Evolutionary conservation across 1,140 invertebrate species (phyloP), one percentile per base, ranked within the genome.

Genomic region (Drosophila rhopaloa): DNA sequence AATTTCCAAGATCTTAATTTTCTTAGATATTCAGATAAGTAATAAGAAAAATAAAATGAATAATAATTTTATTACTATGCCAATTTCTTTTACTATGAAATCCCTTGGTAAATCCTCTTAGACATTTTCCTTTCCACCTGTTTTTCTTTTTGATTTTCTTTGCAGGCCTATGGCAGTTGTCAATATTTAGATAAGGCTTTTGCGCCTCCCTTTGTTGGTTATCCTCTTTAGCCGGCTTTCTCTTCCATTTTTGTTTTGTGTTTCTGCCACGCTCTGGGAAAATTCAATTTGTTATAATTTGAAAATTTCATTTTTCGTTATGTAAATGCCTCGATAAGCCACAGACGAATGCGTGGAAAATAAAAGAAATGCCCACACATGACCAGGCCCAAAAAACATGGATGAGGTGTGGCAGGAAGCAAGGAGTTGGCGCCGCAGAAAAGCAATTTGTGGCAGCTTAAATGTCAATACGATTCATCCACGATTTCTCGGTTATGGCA

Each of bases 251-350:
- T 43, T 46, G 16, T 32, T 14, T 37, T 19, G 5, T 29, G 24
- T 56, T 16, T 24, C 14, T 27, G 46, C 60, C 37, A 53, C 46
- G 59, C 38, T 66, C 46, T 46, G 37, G 47, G 53, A 35, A 89
- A 89, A 88, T 88, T 88, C 83, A 88, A 84, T 88, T 88, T 84
- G 84, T 88, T 84, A 88, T 88, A 88, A 88, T 89, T 88, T 81
- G 84, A 84, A 88, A 84, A 84, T 88, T 84, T 84, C 84, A 83
- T 89, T 88, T 88, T 82, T 56, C 72, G 62, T 83, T 88, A 88
- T 88, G 84, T 66, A 88, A 88, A 89, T 88, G 57, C 62, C 27
- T 57, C 67, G 72, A 88, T 82, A 86, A 88, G 83, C 79, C 51
- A 32, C 55, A 70, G 51, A 68, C 60, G 62, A 67, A 53, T 63